These are phyloP conservation scores for Ormyrus thymus DNA, from an alignment of 2,888 invertebrate species.

Conservation along the genomic window DNA sequence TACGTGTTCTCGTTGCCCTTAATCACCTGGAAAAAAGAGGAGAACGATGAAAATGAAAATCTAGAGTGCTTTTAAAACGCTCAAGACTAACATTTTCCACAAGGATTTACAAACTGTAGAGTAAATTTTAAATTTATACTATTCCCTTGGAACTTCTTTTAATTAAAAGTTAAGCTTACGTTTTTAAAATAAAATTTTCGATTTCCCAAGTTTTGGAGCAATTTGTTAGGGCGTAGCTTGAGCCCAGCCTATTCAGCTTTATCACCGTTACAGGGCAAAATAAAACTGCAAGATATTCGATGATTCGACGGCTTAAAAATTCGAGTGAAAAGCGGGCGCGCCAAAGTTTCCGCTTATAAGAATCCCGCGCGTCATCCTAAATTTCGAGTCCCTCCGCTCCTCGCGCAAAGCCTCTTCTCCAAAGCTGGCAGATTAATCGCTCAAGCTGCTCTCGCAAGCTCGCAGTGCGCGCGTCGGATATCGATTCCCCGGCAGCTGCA, in stretches of 20 bases:
- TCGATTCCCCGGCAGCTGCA: conserved; percentile 64
- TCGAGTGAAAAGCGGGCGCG: not conserved
- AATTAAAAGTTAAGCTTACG: too few species aligned
- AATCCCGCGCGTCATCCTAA: conserved; percentile 35
- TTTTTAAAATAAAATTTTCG: too few species aligned
- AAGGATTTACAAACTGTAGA: too few species aligned
- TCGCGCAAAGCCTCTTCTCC: not conserved
- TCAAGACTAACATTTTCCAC: too few species aligned
- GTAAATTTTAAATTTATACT: too few species aligned
- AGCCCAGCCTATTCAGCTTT: not conserved
- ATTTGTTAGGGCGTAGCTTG: too few species aligned
- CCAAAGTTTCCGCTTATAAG: not conserved
- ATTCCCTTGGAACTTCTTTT: too few species aligned
- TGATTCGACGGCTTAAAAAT: conserved; percentile 8
- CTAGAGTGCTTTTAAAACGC: too few species aligned
- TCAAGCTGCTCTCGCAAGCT: not conserved
- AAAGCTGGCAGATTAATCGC: conserved; percentile 35
- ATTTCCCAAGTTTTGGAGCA: too few species aligned
- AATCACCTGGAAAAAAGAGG: conserved; percentile 80
- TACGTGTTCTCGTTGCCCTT: conserved; percentile 92
- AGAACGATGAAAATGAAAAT: not conserved
- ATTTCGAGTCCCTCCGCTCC: conserved; percentile 2
- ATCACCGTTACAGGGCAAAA: not conserved
- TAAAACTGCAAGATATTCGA: not conserved
- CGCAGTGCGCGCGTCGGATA: conserved; percentile 56